Base-by-base conservation (phyloP, 2,888 invertebrate species). In the Protonemura montana region DNA sequence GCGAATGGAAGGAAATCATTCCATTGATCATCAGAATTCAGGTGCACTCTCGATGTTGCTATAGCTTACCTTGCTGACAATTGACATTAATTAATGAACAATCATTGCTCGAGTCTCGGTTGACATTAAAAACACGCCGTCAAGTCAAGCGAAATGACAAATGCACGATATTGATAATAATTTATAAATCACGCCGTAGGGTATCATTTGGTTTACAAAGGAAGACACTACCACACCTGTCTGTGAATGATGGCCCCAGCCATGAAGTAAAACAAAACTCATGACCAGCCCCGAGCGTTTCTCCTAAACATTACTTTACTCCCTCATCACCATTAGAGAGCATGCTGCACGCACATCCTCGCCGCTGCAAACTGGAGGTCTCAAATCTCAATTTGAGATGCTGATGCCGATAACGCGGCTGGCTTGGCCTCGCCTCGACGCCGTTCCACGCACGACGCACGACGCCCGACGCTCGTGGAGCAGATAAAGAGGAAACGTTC, bases 101-200 rank as follows among this genome's bases (percentile, higher is more conserved):
- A 81, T 28, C 28, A 81, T 81, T 59, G 59, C 59, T 59, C 59
- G 59, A 59, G 16, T 13, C 21, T 30, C 30, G n/a, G 30, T 30
- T 81, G 81, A 30, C 81, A 81, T 28, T 28, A 30, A 81, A 81
- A 81, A 81, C 81, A 29, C 30, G 26, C 30, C n/a, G n/a, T n/a
- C 28, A 81, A 29, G 28, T 81, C 30, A n/a, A 81, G 26, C 27
- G 13, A 25, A 26, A 78, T 30, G 81, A 81, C 81, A 81, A 84
- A 84, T 84, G 76, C 59, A 76, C 21, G 21, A 27, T 42, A 84
- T 84, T 84, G 84, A 29, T 84, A 84, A 59, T 84, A 59, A 84
- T 84, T 84, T 84, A 84, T 76, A 84, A 84, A 84, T 84, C 84
- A 84, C 27, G 25, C 84, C 84, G 84, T 27, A 21, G 76, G 84